Conservation (phyloP, 2,797 vertebrate species). For the Chelon labrosus region DNA sequence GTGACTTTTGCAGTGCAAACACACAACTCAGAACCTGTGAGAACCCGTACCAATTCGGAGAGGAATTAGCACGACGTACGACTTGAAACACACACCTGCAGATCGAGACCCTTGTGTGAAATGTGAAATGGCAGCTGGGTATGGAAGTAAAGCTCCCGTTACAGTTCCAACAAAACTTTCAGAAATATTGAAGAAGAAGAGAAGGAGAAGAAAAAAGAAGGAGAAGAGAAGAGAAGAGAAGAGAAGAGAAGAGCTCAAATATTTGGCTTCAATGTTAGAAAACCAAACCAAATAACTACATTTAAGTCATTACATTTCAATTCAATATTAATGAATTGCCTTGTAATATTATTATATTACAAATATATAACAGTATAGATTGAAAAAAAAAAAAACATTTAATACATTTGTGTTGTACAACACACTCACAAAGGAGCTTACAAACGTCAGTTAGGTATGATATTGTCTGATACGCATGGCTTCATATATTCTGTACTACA, state of each 20-base stretch:
- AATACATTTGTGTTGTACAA: slow-evolving; percentile 50
- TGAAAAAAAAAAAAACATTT: slow-evolving; percentile 39
- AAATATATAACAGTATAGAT: slow-evolving; percentile 67
- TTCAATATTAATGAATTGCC: slow-evolving; percentile 46
- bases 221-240: slow-evolving; percentile 11
- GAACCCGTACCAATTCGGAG: too few species aligned
- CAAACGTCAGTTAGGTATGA: slow-evolving; percentile 56
- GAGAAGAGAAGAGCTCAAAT: slow-evolving; percentile 12
- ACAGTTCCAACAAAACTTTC: slow-evolving; percentile 8
- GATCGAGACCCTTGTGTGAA: background rate
- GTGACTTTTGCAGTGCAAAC: background rate
- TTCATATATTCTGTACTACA: slow-evolving; percentile 72
- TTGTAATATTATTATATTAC: slow-evolving; percentile 66
- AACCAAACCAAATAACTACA: slow-evolving; percentile 47
- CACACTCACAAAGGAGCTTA: slow-evolving; percentile 50
- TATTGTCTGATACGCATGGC: slow-evolving; percentile 77
- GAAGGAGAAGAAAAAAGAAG: slow-evolving; percentile 4
- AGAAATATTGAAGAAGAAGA: slow-evolving; percentile 22
- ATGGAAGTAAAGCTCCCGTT: slow-evolving; percentile 40
- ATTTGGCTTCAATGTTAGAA: slow-evolving; percentile 60
- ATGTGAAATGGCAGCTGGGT: slow-evolving; percentile 20
- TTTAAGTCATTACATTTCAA: slow-evolving; percentile 51
- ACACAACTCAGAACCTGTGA: background rate
- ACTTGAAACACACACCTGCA: background rate
- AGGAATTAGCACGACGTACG: slow-evolving; percentile 3